These are phyloP conservation scores for Drosophila fuyamai DNA, from an alignment of 1,140 invertebrate species.

Conservation along the genomic window DNA sequence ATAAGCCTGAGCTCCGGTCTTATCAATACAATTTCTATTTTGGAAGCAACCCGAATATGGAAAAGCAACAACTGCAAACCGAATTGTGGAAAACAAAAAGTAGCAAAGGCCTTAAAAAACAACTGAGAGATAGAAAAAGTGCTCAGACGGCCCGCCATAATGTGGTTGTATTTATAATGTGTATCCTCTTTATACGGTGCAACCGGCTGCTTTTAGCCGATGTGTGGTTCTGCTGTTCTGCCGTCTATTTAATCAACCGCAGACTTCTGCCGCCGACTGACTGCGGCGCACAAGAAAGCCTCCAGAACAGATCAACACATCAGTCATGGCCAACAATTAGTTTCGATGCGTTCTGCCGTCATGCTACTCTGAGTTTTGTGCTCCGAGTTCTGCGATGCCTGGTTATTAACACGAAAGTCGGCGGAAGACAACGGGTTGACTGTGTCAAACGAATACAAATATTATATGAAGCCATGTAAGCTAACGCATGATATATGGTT, in stretches of 20 bases:
- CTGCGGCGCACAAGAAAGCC: constrained; percentile 21
- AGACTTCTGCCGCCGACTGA: constrained; percentile 22
- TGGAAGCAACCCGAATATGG: constrained; percentile 17
- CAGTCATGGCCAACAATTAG: constrained; percentile 68
- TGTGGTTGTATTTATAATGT: constrained; percentile 17
- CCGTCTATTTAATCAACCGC: constrained; percentile 57
- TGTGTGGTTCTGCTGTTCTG: constrained; percentile 11
- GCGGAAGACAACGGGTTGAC: constrained; percentile 1
- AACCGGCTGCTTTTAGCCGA: constrained; percentile 27
- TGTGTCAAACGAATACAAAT: not conserved
- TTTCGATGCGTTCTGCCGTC: constrained; percentile 50
- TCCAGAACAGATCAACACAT: constrained; percentile 56
- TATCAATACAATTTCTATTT: constrained; percentile 73
- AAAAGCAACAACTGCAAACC: constrained; percentile 25
- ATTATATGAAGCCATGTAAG: not conserved
- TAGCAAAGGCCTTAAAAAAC: constrained; percentile 28
- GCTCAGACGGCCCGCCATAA: constrained; percentile 13
- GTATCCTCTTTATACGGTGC: constrained; percentile 17
- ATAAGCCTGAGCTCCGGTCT: constrained; percentile 31
- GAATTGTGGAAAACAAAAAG: constrained; percentile 15
- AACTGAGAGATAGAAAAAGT: constrained; percentile 22
- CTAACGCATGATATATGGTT: not conserved
- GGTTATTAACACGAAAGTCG: not conserved
- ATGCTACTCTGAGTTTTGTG: constrained; percentile 10
- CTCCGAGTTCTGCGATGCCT: not conserved